Evolutionary conservation across 2,113 vertebrate species (phyloP).

Genomic region (Nettapus auritus): DNA sequence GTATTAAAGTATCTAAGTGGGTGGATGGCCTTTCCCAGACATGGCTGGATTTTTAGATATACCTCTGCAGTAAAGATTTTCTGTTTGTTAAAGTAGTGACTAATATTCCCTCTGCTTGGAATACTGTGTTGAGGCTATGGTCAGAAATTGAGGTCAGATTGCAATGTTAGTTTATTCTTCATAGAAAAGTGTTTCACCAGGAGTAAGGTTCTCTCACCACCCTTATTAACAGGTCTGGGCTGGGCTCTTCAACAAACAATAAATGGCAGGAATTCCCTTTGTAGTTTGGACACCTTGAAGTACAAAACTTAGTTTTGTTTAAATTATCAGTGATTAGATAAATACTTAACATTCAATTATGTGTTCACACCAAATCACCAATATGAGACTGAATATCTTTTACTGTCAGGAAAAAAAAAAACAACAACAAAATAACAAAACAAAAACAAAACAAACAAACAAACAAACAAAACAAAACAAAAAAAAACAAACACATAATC

Average conservation of each 20-base stretch:
- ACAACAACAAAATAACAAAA: too few species aligned
- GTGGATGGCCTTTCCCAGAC: rapidly evolving
- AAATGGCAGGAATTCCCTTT: neutral
- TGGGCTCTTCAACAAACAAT: neutral
- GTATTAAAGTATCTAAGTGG: neutral
- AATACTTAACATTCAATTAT: neutral
- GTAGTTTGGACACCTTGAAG: neutral
- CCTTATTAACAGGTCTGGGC: neutral
- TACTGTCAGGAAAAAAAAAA: neutral
- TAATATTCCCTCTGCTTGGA: neutral
- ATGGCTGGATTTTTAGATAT: neutral
- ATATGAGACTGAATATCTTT: neutral
- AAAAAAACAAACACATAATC: neutral
- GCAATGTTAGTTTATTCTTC: neutral
- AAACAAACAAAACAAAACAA: too few species aligned
- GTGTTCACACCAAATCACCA: neutral
- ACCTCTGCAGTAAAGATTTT: neutral
- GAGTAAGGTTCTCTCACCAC: neutral
- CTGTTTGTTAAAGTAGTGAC: neutral
- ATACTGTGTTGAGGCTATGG: neutral
- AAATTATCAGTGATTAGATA: neutral
- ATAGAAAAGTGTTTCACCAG: neutral
- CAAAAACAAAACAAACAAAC: neutral
- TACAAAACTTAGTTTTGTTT: neutral
- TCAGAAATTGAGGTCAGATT: neutral